Evolutionary conservation across 2,888 invertebrate genomes (phyloP), one percentile per base, ranked within the genome.

Genomic region (Thereva unica): DNA sequence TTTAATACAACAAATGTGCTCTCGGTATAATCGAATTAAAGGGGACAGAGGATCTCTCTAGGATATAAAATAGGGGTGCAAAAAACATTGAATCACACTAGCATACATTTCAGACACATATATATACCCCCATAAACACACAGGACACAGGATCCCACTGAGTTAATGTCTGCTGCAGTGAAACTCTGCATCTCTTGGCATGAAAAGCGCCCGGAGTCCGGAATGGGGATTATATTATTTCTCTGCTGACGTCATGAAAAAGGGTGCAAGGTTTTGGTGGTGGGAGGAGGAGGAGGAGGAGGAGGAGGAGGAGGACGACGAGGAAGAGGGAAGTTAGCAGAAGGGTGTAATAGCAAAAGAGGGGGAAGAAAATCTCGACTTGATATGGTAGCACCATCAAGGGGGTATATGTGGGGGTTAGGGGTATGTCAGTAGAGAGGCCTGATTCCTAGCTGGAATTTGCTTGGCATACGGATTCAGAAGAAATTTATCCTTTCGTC

Each of bases 121-220:
- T 23, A 23, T 2, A 23, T n/a, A 23, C 23, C 23, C 23, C 23
- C 23, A 23, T 23, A 23, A 23, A 23, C 23, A 23, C 23, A 23
- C 23, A 23, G 23, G 23, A 61, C 50, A 50, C 50, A 1, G 50
- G 61, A 38, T 38, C 61, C 61, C 23, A 56, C 61, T 61, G 61
- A 61, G 61, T 61, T 61, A 61, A 61, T 61, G 61, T 61, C 61
- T 64, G 64, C 64, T 64, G 64, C 64, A 64, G 52, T 64, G 64
- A 53, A 64, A 53, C 44, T 64, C 64, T 64, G 64, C 64, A 64
- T 64, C 64, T 64, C 63, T 63, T 63, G 63, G 63, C 63, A 63
- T 52, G 52, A 63, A 63, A 50, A 40, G 50, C 63, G 41, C 53
- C 53, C 49, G 37, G 42, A 44, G 64, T 50, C 53, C 49, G 45